Evolutionary conservation across 2,888 invertebrate species (phyloP).

Genomic region (Conus canariensis): DNA sequence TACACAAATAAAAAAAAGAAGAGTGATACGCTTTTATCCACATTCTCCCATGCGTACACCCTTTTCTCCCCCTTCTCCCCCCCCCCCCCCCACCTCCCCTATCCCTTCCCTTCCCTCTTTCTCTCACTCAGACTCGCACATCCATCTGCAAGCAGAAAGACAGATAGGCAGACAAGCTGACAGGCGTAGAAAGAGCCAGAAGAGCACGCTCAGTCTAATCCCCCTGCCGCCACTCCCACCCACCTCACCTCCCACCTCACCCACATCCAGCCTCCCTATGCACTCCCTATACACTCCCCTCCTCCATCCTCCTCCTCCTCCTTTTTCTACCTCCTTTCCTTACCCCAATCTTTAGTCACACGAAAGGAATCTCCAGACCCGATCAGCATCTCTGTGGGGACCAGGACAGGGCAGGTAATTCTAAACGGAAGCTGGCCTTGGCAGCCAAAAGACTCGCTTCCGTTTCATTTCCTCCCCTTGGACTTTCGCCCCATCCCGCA

Average conservation of each 20-base stretch:
- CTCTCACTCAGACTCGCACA: background rate
- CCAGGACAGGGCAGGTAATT: conserved; percentile 4
- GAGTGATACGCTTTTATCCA: too few species aligned
- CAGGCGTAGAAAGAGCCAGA: too few species aligned
- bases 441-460: conserved; percentile 22
- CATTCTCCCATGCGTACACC: background rate
- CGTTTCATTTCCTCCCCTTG: conserved; percentile 19
- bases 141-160: too few species aligned
- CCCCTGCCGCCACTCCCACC: too few species aligned
- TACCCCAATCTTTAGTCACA: background rate
- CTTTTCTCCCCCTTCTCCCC: background rate
- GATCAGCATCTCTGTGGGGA: too few species aligned
- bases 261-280: background rate
- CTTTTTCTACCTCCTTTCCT: background rate
- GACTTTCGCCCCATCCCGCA: background rate
- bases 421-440: conserved; percentile 12
- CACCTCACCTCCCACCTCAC: background rate
- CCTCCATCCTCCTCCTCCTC: background rate
- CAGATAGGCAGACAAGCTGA: too few species aligned
- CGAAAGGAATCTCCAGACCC: too few species aligned
- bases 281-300: background rate
- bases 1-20: too few species aligned
- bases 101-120: background rate
- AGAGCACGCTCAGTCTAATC: too few species aligned
- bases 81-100: background rate